These are phyloP conservation scores for Eurypyga helias DNA, from an alignment of 2,113 vertebrate species.

Conservation along the genomic window DNA sequence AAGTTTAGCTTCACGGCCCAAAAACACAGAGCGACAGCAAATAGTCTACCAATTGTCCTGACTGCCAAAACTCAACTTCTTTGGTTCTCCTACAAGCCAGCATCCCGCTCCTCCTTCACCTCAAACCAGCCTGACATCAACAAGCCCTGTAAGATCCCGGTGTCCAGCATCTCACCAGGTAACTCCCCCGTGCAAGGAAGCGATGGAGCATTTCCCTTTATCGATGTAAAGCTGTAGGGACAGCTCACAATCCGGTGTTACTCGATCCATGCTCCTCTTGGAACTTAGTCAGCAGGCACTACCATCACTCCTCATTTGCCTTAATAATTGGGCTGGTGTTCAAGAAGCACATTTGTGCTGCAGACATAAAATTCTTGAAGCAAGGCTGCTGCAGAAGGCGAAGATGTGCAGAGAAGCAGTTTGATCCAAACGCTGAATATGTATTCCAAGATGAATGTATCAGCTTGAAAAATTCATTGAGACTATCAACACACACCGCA, in stretches of 20 bases:
- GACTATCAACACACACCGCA: background rate
- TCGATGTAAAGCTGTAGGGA: background rate
- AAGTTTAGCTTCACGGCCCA: background rate
- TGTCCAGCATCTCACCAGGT: background rate
- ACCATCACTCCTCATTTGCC: background rate
- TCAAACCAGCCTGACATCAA: background rate
- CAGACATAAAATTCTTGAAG: background rate
- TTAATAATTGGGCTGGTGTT: background rate
- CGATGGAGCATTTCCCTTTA: background rate
- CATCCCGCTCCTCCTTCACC: background rate
- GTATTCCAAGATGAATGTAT: background rate
- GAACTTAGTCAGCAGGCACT: background rate
- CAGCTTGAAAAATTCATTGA: background rate
- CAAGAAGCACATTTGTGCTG: background rate
- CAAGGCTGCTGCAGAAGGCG: background rate
- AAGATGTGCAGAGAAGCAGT: background rate
- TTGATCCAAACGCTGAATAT: background rate
- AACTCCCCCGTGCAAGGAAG: background rate
- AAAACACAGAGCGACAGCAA: rapidly evolving
- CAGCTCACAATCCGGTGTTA: background rate
- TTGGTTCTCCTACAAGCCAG: background rate
- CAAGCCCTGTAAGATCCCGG: too few relatives aligned
- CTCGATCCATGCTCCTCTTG: background rate
- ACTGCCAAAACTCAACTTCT: background rate
- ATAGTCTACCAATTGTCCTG: background rate